Percentiles rank a stretch among this genome's conserved stretches.
Evolutionary conservation across 2,113 vertebrate genomes (phyloP).

Genomic region (Phrynosoma platyrhinos): DNA sequence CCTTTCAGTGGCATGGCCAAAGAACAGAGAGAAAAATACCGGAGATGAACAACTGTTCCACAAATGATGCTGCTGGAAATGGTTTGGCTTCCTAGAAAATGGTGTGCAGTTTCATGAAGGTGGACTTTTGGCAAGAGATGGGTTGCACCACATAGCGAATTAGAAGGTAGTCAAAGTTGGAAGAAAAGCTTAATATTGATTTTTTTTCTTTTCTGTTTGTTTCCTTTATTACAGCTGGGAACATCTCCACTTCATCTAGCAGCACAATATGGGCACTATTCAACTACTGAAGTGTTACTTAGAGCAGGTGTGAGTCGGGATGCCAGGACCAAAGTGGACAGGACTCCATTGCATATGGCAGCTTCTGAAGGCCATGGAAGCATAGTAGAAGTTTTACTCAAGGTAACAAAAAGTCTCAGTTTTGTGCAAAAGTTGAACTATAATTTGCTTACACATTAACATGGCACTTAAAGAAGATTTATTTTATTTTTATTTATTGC

Average conservation of each 20-base stretch:
- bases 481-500: too few relatives aligned
- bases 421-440: background rate
- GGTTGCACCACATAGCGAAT: too few relatives aligned
- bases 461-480: background rate
- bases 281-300: conserved; percentile 88
- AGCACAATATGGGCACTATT: conserved; percentile 89
- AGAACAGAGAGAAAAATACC: too few relatives aligned
- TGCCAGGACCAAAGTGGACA: conserved; percentile 90
- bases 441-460: background rate
- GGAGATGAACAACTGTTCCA: too few relatives aligned
- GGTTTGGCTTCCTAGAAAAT: too few relatives aligned
- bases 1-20: too few relatives aligned
- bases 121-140: too few relatives aligned
- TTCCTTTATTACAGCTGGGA: conserved; percentile 76
- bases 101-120: too few relatives aligned
- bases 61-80: too few relatives aligned
- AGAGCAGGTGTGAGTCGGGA: conserved; percentile 89
- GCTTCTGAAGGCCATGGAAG: conserved; percentile 88
- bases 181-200: background rate
- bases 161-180: background rate
- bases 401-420: conserved; percentile 73
- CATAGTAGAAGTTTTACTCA: conserved; percentile 89
- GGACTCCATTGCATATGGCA: conserved; percentile 88
- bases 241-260: conserved; percentile 90
- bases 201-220: background rate